Evolutionary conservation across 2,797 vertebrate genomes (phyloP).

Genomic region (Triplophysa yarkandensis): DNA sequence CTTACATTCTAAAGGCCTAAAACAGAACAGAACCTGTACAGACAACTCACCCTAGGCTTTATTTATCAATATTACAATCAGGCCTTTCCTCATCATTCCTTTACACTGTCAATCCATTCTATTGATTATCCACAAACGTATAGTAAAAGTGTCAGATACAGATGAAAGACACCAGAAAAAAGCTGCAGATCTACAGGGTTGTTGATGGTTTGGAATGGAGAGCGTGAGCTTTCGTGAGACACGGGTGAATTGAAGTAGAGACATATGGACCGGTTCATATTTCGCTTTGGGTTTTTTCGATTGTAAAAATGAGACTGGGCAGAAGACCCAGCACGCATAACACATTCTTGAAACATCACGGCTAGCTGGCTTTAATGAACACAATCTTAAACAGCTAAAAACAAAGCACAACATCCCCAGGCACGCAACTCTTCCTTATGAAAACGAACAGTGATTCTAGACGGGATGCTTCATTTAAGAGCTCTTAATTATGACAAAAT

Average conservation of each 20-base stretch:
- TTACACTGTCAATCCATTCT: not conserved
- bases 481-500: slow-evolving; percentile 36
- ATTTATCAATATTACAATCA: not conserved
- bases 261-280: slow-evolving; percentile 63
- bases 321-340: slow-evolving; percentile 61
- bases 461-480: slow-evolving; percentile 10
- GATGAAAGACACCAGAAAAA: slow-evolving; percentile 32
- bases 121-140: slow-evolving; percentile 1
- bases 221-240: slow-evolving; percentile 66
- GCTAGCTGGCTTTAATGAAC: slow-evolving; percentile 59
- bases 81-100: not conserved
- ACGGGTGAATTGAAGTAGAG: slow-evolving; percentile 65
- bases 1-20: not conserved
- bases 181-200: slow-evolving; percentile 30
- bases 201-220: slow-evolving; percentile 64
- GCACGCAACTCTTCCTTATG: slow-evolving; percentile 34
- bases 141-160: slow-evolving; percentile 37
- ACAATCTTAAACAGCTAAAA: slow-evolving; percentile 60
- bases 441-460: slow-evolving; percentile 36
- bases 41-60: not conserved
- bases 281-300: slow-evolving; percentile 59
- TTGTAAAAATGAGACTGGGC: slow-evolving; percentile 58
- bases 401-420: slow-evolving; percentile 34
- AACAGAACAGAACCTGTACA: too few relatives aligned
- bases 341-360: slow-evolving; percentile 70